phyloP scores from a whole-genome alignment of 2,888 invertebrate species.

The Labia minor region DNA sequence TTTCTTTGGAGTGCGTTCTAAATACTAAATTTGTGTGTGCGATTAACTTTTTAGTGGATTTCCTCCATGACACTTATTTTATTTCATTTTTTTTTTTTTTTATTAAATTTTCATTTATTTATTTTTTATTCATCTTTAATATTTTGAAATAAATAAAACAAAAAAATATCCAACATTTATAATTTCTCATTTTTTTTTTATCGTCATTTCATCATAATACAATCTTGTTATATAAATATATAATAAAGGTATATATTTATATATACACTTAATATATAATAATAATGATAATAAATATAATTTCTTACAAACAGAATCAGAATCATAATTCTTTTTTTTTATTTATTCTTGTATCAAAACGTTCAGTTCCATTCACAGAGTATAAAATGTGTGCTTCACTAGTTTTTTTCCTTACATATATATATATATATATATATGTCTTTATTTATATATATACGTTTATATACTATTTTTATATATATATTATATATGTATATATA shows the following conservation, averaged over 20 bases:
- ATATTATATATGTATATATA: slow-evolving; percentile 16
- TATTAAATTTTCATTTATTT: slow-evolving; percentile 19
- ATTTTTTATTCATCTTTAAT: too few relatives aligned
- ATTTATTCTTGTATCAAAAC: slow-evolving; percentile 27
- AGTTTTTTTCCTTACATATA: slow-evolving; percentile 22
- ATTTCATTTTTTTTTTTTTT: slow-evolving; percentile 15
- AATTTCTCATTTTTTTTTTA: slow-evolving; percentile 20
- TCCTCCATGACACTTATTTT: not conserved
- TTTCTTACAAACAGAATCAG: not conserved
- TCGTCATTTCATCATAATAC: slow-evolving; percentile 23
- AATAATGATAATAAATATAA: not conserved
- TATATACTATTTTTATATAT: slow-evolving; percentile 20
- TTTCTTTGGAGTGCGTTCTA: not conserved
- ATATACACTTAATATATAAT: not conserved
- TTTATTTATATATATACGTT: slow-evolving; percentile 21
- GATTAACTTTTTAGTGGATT: not conserved
- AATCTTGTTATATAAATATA: not conserved
- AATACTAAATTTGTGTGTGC: not conserved
- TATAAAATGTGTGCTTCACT: slow-evolving; percentile 26
- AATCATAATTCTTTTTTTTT: not conserved
- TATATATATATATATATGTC: too few relatives aligned
- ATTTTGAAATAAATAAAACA: not conserved
- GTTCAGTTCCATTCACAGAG: slow-evolving; percentile 26
- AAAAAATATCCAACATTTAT: slow-evolving; percentile 20
- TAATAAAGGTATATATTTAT: not conserved